Evolutionary conservation across 2,888 invertebrate species (phyloP), one percentile per base, ranked within the genome.

Genomic region (Aphidius colemani): DNA sequence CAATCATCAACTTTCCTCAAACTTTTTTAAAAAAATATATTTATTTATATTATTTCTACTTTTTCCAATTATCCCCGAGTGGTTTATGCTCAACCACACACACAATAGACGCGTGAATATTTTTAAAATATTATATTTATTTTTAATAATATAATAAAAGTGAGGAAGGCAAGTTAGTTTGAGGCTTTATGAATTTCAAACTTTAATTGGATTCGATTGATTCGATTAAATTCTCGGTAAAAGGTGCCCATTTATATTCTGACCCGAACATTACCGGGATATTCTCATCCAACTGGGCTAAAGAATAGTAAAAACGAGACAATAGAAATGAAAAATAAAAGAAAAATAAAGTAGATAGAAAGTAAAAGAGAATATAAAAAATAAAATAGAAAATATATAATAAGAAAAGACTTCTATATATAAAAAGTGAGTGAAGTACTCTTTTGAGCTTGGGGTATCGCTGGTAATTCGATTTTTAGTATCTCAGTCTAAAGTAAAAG

Each of bases 131-230:
- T 48, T 9, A 48, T 48, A 7, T 7, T 48, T 13, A 48, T 11
- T 11, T 13, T 48, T n/a, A 46, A 46, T 10, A 45, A 9, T 10
- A 46, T 46, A 46, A 46, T n/a, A 46, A 46, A 46, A n/a, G n/a
- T 46, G 50, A 50, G 40, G 2, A 30, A n/a, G 13, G 53, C 7
- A 30, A 51, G 1, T 18, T 39, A 8, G 8, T n/a, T 43, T 30
- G 3, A 5, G 5, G 30, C 7, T 56, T 44, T 13, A 56, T 43
- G 44, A 56, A 56, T 56, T 7, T 49, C 18, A 9, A 18, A 50
- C 9, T 30, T 18, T 70, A 67, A 70, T 70, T 66, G 66, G 67
- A 69, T 66, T 58, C 67, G 67, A 68, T 70, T 67, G 70, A 69
- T 67, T 63, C 67, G 65, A 70, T 66, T 66, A 65, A 67, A 69